Percentiles rank a stretch among this genome's conserved stretches.
These are phyloP conservation scores for Brachionus rubens DNA, from an alignment of 1,140 invertebrate species.

Conservation along the genomic window DNA sequence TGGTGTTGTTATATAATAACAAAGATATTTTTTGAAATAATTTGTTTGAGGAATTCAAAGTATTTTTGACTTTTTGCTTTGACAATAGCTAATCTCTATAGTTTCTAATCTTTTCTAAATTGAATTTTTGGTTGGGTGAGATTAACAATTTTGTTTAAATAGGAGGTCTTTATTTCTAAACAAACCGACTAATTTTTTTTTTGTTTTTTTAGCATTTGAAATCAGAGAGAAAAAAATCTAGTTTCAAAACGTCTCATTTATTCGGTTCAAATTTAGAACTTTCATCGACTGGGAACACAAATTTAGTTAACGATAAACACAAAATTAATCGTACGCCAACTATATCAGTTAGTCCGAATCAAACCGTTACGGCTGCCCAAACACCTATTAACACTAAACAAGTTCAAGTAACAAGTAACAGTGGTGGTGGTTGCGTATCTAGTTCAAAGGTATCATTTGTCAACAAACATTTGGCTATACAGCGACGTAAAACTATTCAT, in stretches of 20 bases:
- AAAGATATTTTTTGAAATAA: too few species aligned
- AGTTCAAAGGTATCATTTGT: slow-evolving; percentile 21
- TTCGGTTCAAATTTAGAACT: slow-evolving; percentile 24
- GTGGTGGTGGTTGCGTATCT: not conserved
- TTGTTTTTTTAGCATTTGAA: slow-evolving; percentile 2
- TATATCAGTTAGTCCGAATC: not conserved
- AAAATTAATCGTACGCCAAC: not conserved
- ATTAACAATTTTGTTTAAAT: too few species aligned
- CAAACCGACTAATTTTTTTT: not conserved
- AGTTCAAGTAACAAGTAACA: not conserved
- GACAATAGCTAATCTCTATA: too few species aligned
- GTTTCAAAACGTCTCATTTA: not conserved
- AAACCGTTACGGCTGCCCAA: not conserved
- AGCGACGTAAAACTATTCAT: slow-evolving; percentile 41
- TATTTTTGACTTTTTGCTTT: too few species aligned
- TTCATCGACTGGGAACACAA: not conserved
- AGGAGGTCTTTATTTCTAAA: not conserved
- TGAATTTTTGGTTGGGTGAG: too few species aligned
- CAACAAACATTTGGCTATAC: slow-evolving; percentile 11
- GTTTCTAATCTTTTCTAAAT: too few species aligned
- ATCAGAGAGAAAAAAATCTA: not conserved
- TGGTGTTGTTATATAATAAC: too few species aligned
- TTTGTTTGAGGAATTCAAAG: too few species aligned
- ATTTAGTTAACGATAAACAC: not conserved
- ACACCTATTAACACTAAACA: not conserved